Conservation (phyloP, 2,797 vertebrate genomes). For the Valencia hispanica region DNA sequence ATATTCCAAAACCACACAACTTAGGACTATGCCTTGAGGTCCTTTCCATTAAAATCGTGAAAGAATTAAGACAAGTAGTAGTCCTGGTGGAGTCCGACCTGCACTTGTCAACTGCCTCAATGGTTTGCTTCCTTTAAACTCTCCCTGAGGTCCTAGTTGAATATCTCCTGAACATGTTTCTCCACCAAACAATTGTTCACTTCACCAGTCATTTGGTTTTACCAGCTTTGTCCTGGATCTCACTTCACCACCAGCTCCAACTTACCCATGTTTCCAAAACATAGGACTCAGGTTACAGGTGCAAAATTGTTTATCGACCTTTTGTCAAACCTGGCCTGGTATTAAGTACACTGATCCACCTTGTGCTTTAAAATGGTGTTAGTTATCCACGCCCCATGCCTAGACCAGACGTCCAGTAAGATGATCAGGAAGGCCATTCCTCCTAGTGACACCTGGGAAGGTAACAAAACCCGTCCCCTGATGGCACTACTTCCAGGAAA, state of each 20-base stretch:
- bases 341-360: neutral
- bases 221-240: neutral
- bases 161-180: neutral
- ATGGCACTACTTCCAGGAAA: neutral
- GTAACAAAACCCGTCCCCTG: neutral
- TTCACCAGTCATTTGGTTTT: neutral
- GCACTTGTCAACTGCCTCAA: too few species aligned
- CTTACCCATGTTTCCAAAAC: neutral
- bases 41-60: too few species aligned
- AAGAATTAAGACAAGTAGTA: too few species aligned
- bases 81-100: too few species aligned
- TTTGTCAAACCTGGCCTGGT: neutral
- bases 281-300: neutral
- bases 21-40: too few species aligned
- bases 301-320: neutral
- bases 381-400: neutral
- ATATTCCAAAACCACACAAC: too few species aligned
- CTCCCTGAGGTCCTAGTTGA: neutral
- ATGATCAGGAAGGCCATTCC: neutral
- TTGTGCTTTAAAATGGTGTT: neutral
- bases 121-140: neutral
- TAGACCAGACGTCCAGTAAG: neutral
- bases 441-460: neutral
- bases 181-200: neutral
- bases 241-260: neutral